A percentile compares a stretch with the other conserved stretches of the same genome.
Evolutionary conservation across 2,113 vertebrate genomes (phyloP).

Genomic region (Nanorana parkeri): DNA sequence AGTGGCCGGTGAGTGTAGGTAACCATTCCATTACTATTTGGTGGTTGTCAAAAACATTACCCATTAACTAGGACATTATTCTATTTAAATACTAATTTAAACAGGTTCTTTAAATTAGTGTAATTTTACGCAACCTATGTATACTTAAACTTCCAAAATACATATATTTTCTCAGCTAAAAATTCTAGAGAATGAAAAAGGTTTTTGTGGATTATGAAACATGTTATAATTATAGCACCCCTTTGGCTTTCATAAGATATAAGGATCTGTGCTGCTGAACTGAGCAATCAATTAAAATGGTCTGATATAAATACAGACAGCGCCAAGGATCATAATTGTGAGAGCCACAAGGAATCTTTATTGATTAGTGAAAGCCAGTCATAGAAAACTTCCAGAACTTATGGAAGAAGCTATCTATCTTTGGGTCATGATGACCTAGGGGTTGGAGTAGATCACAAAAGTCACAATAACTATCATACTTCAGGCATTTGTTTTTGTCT

Average conservation of each 20-base stretch:
- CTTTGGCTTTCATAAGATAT: slow-evolving; percentile 50
- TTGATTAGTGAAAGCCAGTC: slow-evolving; percentile 45
- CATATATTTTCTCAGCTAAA: neutral
- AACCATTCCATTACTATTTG: too few relatives aligned
- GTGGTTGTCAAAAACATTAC: too few relatives aligned
- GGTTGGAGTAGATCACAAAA: slow-evolving; percentile 34
- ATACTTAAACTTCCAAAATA: too few relatives aligned
- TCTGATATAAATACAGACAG: slow-evolving; percentile 46
- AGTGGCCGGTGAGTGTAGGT: too few relatives aligned
- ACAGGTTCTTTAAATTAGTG: too few relatives aligned
- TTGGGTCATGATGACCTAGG: slow-evolving; percentile 19
- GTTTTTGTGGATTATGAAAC: slow-evolving; percentile 16
- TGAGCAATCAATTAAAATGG: slow-evolving; percentile 46
- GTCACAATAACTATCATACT: slow-evolving; percentile 15
- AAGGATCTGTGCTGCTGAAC: slow-evolving; percentile 41
- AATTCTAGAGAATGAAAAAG: slow-evolving; percentile 9
- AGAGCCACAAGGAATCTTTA: slow-evolving; percentile 51
- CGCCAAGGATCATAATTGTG: slow-evolving; percentile 42
- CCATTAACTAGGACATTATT: too few relatives aligned
- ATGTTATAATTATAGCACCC: slow-evolving; percentile 34
- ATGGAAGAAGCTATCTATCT: slow-evolving; percentile 48
- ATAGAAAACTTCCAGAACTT: slow-evolving; percentile 37
- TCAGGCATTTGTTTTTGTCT: neutral
- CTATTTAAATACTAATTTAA: too few relatives aligned
- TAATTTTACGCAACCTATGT: too few relatives aligned